These are phyloP conservation scores for Herminia tarsipennalis DNA, from an alignment of 2,888 invertebrate genomes.

Conservation along the genomic window DNA sequence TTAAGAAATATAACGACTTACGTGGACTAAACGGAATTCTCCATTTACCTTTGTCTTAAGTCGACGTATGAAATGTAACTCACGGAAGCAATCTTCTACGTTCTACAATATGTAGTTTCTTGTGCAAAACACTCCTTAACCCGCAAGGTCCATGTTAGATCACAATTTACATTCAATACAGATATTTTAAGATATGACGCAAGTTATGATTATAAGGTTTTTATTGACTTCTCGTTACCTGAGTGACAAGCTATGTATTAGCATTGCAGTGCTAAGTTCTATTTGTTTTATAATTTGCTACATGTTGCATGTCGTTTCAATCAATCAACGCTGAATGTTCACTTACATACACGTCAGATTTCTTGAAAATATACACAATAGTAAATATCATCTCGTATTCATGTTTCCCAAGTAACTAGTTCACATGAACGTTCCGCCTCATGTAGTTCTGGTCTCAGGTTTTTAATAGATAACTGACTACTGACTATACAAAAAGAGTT, in stretches of 20 bases:
- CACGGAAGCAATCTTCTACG: slow-evolving; percentile 43
- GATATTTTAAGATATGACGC: slow-evolving; percentile 65
- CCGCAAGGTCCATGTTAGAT: slow-evolving; percentile 35
- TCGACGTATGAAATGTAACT: slow-evolving; percentile 35
- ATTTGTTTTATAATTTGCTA: slow-evolving; percentile 6
- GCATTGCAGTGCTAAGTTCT: slow-evolving; percentile 16
- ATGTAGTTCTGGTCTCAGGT: too few species aligned
- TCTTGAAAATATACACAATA: too few species aligned
- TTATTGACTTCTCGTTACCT: slow-evolving; percentile 43
- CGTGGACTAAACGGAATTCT: slow-evolving; percentile 23
- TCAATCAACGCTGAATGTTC: too few species aligned
- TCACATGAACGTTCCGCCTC: too few species aligned
- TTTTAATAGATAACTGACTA: too few species aligned
- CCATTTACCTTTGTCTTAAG: slow-evolving; percentile 24
- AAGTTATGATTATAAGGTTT: slow-evolving; percentile 49
- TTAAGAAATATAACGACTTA: slow-evolving; percentile 18
- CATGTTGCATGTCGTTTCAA: too few species aligned
- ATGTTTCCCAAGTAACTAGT: too few species aligned
- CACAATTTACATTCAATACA: slow-evolving; percentile 55
- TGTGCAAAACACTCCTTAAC: slow-evolving; percentile 27
- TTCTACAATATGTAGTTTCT: slow-evolving; percentile 14
- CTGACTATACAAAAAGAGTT: too few species aligned
- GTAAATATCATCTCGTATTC: too few species aligned
- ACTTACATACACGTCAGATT: too few species aligned
- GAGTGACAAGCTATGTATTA: slow-evolving; percentile 31